Evolutionary conservation across 2,113 vertebrate species (phyloP).

Genomic region (Carassius carassius): DNA sequence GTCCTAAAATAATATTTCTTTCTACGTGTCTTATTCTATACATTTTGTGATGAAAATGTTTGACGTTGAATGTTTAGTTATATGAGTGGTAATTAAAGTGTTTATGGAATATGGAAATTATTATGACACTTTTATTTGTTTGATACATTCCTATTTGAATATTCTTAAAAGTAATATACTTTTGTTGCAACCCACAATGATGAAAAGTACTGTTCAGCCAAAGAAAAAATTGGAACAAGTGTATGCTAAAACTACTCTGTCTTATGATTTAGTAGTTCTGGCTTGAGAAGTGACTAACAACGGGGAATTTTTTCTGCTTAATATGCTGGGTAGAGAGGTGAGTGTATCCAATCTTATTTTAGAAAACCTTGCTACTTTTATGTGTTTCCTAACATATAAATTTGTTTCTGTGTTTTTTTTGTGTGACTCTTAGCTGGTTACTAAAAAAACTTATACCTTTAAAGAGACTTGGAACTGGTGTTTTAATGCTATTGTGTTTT

Average conservation of each 20-base stretch:
- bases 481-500: too few relatives aligned
- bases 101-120: background rate
- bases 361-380: too few relatives aligned
- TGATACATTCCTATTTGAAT: background rate
- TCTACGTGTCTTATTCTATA: background rate
- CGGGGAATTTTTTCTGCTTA: background rate
- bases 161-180: background rate
- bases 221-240: background rate
- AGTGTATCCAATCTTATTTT: background rate
- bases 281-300: background rate
- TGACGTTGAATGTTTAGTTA: background rate
- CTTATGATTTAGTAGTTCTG: background rate
- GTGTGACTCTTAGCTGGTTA: too few relatives aligned
- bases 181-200: background rate
- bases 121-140: background rate
- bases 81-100: background rate
- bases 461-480: too few relatives aligned
- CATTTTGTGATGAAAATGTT: background rate
- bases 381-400: too few relatives aligned
- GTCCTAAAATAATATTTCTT: background rate
- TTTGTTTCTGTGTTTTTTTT: too few relatives aligned
- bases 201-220: background rate
- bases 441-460: too few relatives aligned
- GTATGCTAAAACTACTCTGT: background rate
- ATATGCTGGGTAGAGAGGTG: background rate